Base-by-base conservation (phyloP, 2,113 vertebrate species). In the Chlamydotis undulata region DNA sequence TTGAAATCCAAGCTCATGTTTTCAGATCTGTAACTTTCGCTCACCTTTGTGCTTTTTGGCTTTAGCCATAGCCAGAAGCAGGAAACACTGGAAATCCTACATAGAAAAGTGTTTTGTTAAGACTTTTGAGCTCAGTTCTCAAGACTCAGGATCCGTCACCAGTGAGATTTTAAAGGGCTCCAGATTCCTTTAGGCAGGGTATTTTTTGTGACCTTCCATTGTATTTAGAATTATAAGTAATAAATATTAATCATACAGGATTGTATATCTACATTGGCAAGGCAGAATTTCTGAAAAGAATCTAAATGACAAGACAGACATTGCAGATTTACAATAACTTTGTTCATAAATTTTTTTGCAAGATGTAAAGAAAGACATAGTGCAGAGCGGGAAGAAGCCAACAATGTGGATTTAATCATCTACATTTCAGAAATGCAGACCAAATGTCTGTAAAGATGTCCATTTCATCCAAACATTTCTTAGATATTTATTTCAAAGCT, bases 381-480 rank as follows among this genome's bases (percentile, higher is more conserved):
- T 93, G 90, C 96, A 93, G 96, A 91, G 86, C 83, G 91, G 79
- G 93, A 96, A 96, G 96, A 96, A 96, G 97, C 97, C 97, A 96
- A 93, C 96, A 97, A 97, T 97, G 59, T 97, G 97, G 97, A 92
- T 97, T 97, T 96, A 97, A 97, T 97, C 45, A 97, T 90, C 85
- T 91, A 33, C 95, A 94, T 97, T 96, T 95, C 94, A 96, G 95
- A 97, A 97, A 97, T 97, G 97, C 94, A 97, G 97, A 97, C 97
- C 97, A 97, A 97, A 97, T 97, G 97, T 97, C 96, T 97, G 94
- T 97, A 95, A 97, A 97, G 96, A 97, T 97, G 96, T 96, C 96
- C 95, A 93, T 94, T 97, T 94, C 92, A 96, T 96, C 92, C 91
- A 97, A 97, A 97, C 93, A 96, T 97, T 96, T 97, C 96, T 97